Evolutionary conservation across 2,888 invertebrate species (phyloP).

Genomic region (Tridacna gigas): DNA sequence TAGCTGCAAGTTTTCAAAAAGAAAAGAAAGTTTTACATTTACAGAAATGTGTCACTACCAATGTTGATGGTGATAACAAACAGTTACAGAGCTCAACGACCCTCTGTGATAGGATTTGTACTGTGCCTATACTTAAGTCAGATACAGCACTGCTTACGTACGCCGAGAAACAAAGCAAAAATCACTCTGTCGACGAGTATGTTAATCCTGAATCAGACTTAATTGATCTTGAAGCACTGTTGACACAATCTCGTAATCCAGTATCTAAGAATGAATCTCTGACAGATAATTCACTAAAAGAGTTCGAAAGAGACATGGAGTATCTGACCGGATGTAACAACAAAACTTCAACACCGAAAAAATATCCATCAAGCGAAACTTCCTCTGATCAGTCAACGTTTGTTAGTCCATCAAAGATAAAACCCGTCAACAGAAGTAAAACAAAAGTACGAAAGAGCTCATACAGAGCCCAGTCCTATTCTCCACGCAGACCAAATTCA

Average conservation of each 20-base stretch:
- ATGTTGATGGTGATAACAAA: neutral
- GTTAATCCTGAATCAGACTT: neutral
- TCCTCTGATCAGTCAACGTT: neutral
- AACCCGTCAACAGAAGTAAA: too few relatives aligned
- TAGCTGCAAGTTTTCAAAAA: neutral
- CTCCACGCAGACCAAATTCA: neutral
- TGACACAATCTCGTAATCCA: too few relatives aligned
- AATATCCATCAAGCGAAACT: neutral
- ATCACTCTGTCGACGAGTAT: neutral
- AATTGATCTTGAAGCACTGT: neutral
- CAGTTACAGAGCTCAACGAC: neutral
- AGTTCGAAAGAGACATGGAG: constrained; percentile 5
- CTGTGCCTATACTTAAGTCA: neutral
- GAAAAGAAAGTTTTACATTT: neutral
- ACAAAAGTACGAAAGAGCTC: too few relatives aligned
- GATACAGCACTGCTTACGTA: neutral
- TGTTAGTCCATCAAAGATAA: neutral
- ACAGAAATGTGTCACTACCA: neutral
- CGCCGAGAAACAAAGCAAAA: neutral
- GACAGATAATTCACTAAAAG: neutral
- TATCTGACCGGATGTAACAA: constrained; percentile 3
- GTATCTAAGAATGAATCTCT: neutral
- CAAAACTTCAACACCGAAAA: constrained; percentile 22
- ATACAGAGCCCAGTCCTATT: too few relatives aligned
- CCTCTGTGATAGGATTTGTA: neutral